Base-by-base conservation (phyloP, 1,140 invertebrate species). In the Apis dorsata region DNA sequence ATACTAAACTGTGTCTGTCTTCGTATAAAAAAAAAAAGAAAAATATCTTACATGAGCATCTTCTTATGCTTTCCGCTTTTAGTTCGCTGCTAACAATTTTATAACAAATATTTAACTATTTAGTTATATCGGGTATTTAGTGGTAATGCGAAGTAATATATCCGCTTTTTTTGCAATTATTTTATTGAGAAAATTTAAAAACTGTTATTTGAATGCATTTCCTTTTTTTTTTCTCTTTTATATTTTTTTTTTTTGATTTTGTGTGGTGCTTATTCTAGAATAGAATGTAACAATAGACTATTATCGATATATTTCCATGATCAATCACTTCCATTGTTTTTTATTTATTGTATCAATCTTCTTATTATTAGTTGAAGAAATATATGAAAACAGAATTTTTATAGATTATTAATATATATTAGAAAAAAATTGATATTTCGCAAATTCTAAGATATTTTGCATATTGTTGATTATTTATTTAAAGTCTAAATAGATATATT, bases 1-100 rank as follows among this genome's bases (percentile, higher is more conserved):
- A 86, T 86, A 83, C 73, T 34, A 73, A 85, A 85, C 82, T 83
- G 85, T 79, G 85, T 85, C 82, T 85, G 69, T 87, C 84, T 85
- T 86, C 77, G 74, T 68, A 62, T 49, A 73, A 75, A 21, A 63
- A 53, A 34, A 53, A 71, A 57, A 75, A 70, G 12, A 70, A 70
- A 51, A 70, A 44, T 81, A 76, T 76, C 34, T 81, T 68, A 75
- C 34, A 69, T 65, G 49, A 66, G 74, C 80, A 83, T 83, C 17
- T 51, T 49, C 59, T 81, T 71, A 49, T 79, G 68, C 81, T 83
- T 87, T 49, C 69, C 72, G 84, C 81, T 77, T 86, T 75, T 62
- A 24, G 80, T 84, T 81, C 57, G 65, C 72, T 81, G 72, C 79
- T 85, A 81, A 85, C 78, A 62, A 71, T 73, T 80, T 80, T 80